Conservation (phyloP, 2,888 invertebrate species). For the Aporophyla lueneburgensis region DNA sequence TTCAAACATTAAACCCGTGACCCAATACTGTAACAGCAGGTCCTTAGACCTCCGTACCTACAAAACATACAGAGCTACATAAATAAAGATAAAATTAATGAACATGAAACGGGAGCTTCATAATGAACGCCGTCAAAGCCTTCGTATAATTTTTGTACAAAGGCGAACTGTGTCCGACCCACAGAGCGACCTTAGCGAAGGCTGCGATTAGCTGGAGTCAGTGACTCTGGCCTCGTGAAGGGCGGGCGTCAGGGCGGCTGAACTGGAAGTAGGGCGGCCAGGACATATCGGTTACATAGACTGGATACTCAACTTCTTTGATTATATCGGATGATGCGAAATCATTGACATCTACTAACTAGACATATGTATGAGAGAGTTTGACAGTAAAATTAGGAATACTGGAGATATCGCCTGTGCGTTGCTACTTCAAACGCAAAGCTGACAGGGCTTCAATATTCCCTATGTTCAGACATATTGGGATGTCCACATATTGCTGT, state of each 20-base stretch:
- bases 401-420: not conserved
- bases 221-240: conserved; percentile 46
- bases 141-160: conserved; percentile 15
- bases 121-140: conserved; percentile 6
- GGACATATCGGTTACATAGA: conserved; percentile 21
- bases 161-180: conserved; percentile 42
- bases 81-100: conserved; percentile 1
- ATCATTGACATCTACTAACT: not conserved
- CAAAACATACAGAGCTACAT: not conserved
- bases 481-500: not conserved
- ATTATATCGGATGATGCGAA: not conserved
- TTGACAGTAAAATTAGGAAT: too few species aligned
- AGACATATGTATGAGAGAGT: too few species aligned
- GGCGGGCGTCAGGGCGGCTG: conserved; percentile 49
- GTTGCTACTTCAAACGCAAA: not conserved
- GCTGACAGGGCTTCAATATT: not conserved
- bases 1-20: not conserved
- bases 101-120: conserved; percentile 19
- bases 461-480: not conserved
- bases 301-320: conserved; percentile 4
- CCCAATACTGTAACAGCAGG: not conserved
- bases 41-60: not conserved
- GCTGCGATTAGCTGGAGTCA: conserved; percentile 45
- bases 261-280: conserved; percentile 51
- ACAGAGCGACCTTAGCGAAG: conserved; percentile 46